Conservation (phyloP, 2,113 vertebrate genomes). For the Paralichthys olivaceus region DNA sequence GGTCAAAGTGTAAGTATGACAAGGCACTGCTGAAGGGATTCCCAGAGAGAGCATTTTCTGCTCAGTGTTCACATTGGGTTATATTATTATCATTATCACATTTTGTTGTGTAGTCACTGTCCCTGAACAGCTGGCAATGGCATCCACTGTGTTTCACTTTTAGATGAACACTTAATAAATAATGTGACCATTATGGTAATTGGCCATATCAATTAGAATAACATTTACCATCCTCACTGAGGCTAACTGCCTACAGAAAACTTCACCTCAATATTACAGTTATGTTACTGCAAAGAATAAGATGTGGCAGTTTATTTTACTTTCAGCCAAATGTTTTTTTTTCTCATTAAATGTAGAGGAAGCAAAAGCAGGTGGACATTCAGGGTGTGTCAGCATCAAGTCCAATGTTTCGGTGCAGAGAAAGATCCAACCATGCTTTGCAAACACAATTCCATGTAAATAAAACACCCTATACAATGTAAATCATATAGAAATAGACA, state of each 20-base stretch:
- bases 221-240: slow-evolving; percentile 16
- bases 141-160: slow-evolving; percentile 25
- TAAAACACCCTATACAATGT: no score
- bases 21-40: slow-evolving; percentile 8
- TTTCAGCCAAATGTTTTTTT: background rate
- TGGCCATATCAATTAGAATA: slow-evolving; percentile 23
- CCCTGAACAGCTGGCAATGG: slow-evolving; percentile 35
- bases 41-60: slow-evolving; percentile 18
- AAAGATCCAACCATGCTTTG: no score
- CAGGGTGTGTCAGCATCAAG: no score
- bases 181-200: slow-evolving; percentile 24
- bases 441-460: no score
- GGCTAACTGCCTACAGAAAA: background rate
- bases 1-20: slow-evolving; percentile 36
- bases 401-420: no score
- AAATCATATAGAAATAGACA: no score
- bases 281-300: background rate
- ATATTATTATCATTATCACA: slow-evolving; percentile 25
- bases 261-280: background rate
- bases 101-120: slow-evolving; percentile 23
- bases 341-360: background rate
- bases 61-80: slow-evolving; percentile 19
- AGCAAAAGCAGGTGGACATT: no score
- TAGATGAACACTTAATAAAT: slow-evolving; percentile 18
- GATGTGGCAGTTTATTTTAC: background rate